These are phyloP conservation scores for Watsonalla binaria DNA, from an alignment of 2,888 invertebrate genomes.

Conservation along the genomic window DNA sequence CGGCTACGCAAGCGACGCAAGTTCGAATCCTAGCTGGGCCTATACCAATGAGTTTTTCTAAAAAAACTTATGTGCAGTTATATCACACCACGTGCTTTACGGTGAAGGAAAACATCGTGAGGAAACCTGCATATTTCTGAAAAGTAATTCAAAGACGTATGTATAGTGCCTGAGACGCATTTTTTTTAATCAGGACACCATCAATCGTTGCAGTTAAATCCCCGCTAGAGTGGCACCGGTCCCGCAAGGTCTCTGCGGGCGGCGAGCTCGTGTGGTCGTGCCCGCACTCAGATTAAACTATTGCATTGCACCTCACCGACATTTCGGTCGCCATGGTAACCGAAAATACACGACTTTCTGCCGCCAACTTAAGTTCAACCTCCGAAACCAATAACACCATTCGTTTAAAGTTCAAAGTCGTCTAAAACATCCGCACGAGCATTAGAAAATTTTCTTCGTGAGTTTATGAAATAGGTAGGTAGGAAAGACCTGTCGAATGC, in stretches of 20 bases:
- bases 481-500: slow-evolving; percentile 40
- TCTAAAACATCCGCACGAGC: background rate
- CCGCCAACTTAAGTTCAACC: slow-evolving; percentile 1
- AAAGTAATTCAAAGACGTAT: too few relatives aligned
- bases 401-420: background rate
- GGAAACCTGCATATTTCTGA: too few relatives aligned
- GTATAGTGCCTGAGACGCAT: too few relatives aligned
- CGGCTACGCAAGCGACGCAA: too few relatives aligned
- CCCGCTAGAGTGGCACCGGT: slow-evolving; percentile 19
- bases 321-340: slow-evolving; percentile 68
- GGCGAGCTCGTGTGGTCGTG: slow-evolving; percentile 65
- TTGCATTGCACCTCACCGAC: slow-evolving; percentile 66
- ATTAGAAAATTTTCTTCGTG: slow-evolving; percentile 33
- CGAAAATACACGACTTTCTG: slow-evolving; percentile 52
- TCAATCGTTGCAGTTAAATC: background rate
- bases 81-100: too few relatives aligned
- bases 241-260: slow-evolving; percentile 54
- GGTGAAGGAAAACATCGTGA: too few relatives aligned
- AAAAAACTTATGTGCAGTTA: too few relatives aligned
- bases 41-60: too few relatives aligned
- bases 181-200: too few relatives aligned
- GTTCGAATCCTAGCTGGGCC: too few relatives aligned
- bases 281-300: slow-evolving; percentile 61
- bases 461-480: slow-evolving; percentile 51
- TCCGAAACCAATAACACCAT: background rate